Conservation (phyloP, 2,113 vertebrate species). For the Thomomys bottae region DNA sequence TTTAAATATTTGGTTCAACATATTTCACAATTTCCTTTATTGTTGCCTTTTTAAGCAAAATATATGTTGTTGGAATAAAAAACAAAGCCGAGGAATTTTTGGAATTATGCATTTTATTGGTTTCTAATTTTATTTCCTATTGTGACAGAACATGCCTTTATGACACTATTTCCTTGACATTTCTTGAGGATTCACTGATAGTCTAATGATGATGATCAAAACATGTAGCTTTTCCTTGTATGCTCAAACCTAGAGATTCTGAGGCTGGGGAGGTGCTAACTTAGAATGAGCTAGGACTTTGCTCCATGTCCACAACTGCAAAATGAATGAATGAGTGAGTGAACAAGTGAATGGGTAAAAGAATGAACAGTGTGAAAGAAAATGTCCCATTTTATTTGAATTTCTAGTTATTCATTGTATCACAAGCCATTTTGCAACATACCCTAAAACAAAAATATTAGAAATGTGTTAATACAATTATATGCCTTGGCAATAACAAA, state of each 20-base stretch:
- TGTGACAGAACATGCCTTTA: background rate
- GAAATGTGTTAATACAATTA: background rate
- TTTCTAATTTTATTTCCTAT: background rate
- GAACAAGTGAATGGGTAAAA: too few relatives aligned
- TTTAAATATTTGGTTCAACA: background rate
- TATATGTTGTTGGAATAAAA: background rate
- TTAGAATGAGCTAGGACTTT: background rate
- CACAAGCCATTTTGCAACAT: background rate
- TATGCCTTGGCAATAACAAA: background rate
- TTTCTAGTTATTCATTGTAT: background rate
- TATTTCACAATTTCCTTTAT: slow-evolving; percentile 26
- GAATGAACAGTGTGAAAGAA: background rate
- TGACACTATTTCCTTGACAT: background rate
- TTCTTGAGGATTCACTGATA: background rate
- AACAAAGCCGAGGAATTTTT: background rate
- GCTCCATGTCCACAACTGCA: background rate
- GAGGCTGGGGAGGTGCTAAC: too few relatives aligned
- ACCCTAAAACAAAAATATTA: background rate
- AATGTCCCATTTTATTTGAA: background rate
- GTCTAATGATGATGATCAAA: rapidly evolving
- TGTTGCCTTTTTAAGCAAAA: background rate
- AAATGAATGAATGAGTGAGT: background rate
- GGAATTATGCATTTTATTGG: background rate
- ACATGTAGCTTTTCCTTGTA: too few relatives aligned
- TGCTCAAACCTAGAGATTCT: rapidly evolving